These are phyloP conservation scores for sheep (Ovis aries) DNA, from an alignment of 2,113 vertebrate genomes.

Conservation along the genomic window ARS-UI_Ramb_v3.0 NC_056077.1:35465501-35466000, in stretches of 20 bases:
- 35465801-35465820: neutral
- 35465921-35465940: neutral
- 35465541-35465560: neutral
- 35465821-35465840: neutral
- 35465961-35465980: neutral
- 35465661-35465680: neutral
- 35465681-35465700: neutral
- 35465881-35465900: neutral
- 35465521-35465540: neutral
- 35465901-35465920: neutral
- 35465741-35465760: neutral
- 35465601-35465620: neutral
- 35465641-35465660: neutral
- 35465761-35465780: neutral
- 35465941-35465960: neutral
- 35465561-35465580: neutral
- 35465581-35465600: neutral
- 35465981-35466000: slow-evolving; percentile 23
- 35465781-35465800: neutral
- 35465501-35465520: neutral
- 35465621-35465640: neutral
- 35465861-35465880: neutral
- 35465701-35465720: neutral
- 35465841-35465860: neutral
- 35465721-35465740: neutral